These are phyloP conservation scores for Typhlichthys eigenmanni DNA, from an alignment of 2,797 vertebrate species.

Conservation along the genomic window DNA sequence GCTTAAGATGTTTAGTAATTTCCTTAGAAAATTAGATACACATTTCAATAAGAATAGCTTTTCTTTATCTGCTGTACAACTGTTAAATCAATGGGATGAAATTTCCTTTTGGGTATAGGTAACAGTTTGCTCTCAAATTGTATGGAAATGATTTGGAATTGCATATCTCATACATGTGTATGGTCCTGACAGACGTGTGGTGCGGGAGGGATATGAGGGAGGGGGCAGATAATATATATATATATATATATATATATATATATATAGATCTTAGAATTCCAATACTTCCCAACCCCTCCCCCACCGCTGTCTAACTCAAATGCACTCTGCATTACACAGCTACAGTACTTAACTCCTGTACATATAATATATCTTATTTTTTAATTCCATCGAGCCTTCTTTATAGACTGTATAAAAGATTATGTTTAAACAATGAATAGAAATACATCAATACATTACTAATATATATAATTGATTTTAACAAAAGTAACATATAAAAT, in stretches of 20 bases:
- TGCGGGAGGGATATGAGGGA: neutral
- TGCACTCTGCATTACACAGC: slow-evolving; percentile 62
- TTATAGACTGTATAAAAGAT: slow-evolving; percentile 74
- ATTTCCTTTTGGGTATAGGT: slow-evolving; percentile 16
- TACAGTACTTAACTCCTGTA: slow-evolving; percentile 69
- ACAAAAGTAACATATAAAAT: slow-evolving; percentile 75
- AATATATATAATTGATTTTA: slow-evolving; percentile 81
- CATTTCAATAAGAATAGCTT: neutral
- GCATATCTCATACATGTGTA: slow-evolving; percentile 36
- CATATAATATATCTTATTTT: slow-evolving; percentile 84
- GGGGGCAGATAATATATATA: slow-evolving; percentile 42
- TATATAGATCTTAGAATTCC: slow-evolving; percentile 28
- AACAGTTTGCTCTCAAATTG: slow-evolving; percentile 53
- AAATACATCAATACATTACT: slow-evolving; percentile 25
- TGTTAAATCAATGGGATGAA: neutral
- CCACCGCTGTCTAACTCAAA: slow-evolving; percentile 52
- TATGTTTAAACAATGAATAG: slow-evolving; percentile 58
- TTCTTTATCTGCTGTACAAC: neutral
- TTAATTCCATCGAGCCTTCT: slow-evolving; percentile 79
- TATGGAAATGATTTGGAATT: slow-evolving; percentile 55
- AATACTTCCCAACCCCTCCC: slow-evolving; percentile 44
- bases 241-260: slow-evolving; percentile 40
- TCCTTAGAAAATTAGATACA: slow-evolving; percentile 1
- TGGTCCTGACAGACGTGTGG: slow-evolving; percentile 35
- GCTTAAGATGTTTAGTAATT: slow-evolving; percentile 39